Evolutionary conservation across 2,113 vertebrate genomes (phyloP), one percentile per base, ranked within the genome.

Genomic region (Hippocampus comes): DNA sequence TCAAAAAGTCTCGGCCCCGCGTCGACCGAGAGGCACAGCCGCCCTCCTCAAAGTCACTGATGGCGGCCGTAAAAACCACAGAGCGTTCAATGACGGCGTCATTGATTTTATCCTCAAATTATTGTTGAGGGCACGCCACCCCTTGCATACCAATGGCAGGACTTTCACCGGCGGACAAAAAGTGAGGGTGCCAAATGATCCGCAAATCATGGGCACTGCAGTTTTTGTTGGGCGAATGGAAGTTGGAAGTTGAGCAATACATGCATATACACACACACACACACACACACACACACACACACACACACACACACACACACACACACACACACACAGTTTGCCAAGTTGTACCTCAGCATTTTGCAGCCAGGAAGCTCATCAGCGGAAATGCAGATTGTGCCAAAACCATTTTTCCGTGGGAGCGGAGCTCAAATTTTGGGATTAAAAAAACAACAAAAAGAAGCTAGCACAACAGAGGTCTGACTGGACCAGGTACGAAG

Each of bases 41-140:
- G 80, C 79, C 67, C 79, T 77, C 83, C 78, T 76, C 81, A 85
- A 85, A 87, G 87, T 82, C 81, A 76, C 80, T 85, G 83, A 88
- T 87, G 84, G 82, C 86, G 83, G 84, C 84, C 82, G 84, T 90
- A 89, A 88, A 89, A 90, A 84, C 75, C 89, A 76, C 60, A 70
- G 83, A 83, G 82, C 81, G 61, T 85, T 88, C 84, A 82, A 79
- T 87, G 81, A 79, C 88, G 80, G 87, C 85, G 81, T 87, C 87
- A 90, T 89, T 89, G 87, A 83, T 90, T 91, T 92, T 89, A 92
- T 87, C 81, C 83, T 75, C 81, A 41, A 87, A 90, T 88, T 90
- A 91, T 91, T 90, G 87, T 89, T 86, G 86, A 87, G 82, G 83
- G 87, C 66, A 48, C 67, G 48, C 67, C 74, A 71, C 42, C 57